A percentile compares a stretch with the other conserved stretches of the same genome.
Conservation (phyloP, 2,113 vertebrate genomes). For the Microtus oregoni region DNA sequence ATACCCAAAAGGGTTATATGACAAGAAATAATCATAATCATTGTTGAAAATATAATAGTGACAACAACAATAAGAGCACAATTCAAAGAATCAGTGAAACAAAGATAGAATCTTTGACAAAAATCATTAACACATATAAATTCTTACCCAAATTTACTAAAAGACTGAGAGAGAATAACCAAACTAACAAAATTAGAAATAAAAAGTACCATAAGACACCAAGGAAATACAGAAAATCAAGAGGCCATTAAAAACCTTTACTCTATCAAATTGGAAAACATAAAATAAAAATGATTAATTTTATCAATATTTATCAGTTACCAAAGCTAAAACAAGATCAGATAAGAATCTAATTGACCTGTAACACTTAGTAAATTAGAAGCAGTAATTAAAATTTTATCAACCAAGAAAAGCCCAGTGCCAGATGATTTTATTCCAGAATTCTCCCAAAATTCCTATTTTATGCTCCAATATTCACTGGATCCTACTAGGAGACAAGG, state of each 20-base stretch:
- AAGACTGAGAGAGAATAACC: background rate
- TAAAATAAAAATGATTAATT: background rate
- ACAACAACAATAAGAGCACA: background rate
- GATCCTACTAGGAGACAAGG: background rate
- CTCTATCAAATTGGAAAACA: background rate
- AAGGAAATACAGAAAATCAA: background rate
- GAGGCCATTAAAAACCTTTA: background rate
- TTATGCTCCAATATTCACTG: background rate
- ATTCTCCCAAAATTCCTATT: fast-evolving
- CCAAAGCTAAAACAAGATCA: background rate
- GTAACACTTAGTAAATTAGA: no score
- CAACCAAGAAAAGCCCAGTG: background rate
- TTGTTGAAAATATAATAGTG: background rate
- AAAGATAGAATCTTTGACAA: background rate
- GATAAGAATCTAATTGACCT: background rate
- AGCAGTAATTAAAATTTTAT: background rate
- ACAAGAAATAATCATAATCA: no score
- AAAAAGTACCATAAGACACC: background rate
- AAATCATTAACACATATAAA: background rate
- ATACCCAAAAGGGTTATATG: background rate
- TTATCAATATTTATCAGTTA: background rate
- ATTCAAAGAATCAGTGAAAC: background rate
- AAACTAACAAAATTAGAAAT: background rate
- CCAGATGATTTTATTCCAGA: background rate
- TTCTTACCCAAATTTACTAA: background rate